Conservation (phyloP, 2,888 invertebrate genomes). For the Ectemnius cavifrons region DNA sequence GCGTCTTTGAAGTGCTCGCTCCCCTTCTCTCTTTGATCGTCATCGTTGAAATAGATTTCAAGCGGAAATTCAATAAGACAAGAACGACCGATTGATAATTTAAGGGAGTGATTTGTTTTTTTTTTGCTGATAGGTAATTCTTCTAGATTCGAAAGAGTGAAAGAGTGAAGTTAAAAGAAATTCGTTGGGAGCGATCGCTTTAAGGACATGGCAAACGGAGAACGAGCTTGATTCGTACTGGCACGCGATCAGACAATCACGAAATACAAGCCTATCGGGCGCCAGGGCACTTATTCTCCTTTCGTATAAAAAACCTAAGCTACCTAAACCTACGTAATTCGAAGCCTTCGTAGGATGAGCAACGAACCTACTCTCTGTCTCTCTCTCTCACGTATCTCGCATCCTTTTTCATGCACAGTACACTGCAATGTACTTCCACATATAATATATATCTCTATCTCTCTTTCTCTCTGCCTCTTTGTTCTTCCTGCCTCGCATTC, state of each 20-base stretch:
- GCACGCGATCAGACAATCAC: conserved; percentile 50
- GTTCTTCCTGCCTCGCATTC: conserved; percentile 1
- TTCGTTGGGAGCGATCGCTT: conserved; percentile 31
- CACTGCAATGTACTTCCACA: background rate
- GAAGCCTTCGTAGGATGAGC: conserved; percentile 59
- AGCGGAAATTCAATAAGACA: background rate
- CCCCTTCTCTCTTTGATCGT: background rate
- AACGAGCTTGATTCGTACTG: conserved; percentile 36
- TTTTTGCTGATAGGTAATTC: background rate
- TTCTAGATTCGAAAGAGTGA: background rate
- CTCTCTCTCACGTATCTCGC: background rate
- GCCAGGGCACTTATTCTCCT: conserved; percentile 41
- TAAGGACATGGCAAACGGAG: conserved; percentile 44
- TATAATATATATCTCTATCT: too few relatives aligned
- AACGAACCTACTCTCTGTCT: conserved; percentile 45
- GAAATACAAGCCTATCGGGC: conserved; percentile 44
- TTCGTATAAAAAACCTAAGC: conserved; percentile 66
- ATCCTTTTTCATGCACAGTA: too few relatives aligned
- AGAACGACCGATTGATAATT: background rate
- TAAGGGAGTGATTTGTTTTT: too few relatives aligned
- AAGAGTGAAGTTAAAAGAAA: background rate
- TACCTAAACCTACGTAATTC: conserved; percentile 69
- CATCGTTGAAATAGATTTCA: background rate
- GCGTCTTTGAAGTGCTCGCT: conserved; percentile 17
- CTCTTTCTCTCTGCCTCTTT: conserved; percentile 13